Percentiles rank a stretch among this genome's conserved stretches.
Evolutionary conservation across 2,113 vertebrate species (phyloP).

Genomic region (Gnathonemus echidnorhynchus): DNA sequence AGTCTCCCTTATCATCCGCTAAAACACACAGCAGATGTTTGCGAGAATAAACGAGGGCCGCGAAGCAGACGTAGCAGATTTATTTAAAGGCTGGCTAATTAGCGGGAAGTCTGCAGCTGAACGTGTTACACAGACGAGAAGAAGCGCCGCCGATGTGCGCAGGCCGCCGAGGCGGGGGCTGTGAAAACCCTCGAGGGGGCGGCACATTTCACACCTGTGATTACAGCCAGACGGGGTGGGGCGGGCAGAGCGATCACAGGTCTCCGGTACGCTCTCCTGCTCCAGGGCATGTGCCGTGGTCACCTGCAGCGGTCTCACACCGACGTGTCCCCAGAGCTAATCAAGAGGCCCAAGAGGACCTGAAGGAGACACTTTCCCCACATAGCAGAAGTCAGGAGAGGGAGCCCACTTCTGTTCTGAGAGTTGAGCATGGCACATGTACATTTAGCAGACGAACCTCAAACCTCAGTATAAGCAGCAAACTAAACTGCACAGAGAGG

Average conservation of each 20-base stretch:
- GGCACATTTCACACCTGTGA: constrained; percentile 20
- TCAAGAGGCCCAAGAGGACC: neutral
- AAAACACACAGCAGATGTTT: neutral
- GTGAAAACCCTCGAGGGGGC: neutral
- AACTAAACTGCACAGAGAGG: neutral
- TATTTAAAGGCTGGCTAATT: constrained; percentile 12
- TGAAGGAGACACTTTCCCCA: neutral
- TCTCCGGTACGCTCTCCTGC: neutral
- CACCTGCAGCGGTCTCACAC: neutral
- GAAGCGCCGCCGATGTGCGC: neutral
- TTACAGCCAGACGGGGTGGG: neutral
- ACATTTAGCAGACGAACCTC: neutral
- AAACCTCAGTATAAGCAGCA: neutral
- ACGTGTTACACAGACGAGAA: neutral
- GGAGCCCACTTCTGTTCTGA: neutral
- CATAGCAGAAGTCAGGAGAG: neutral
- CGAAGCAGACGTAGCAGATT: neutral
- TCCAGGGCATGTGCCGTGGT: neutral
- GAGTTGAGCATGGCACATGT: neutral
- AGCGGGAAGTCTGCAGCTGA: neutral
- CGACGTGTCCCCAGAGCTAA: neutral
- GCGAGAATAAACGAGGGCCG: neutral
- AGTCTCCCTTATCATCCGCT: neutral
- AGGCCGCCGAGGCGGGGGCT: neutral
- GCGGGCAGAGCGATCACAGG: neutral